phyloP scores from a whole-genome alignment of 2,888 invertebrate species.

The Macrosiphum euphorbiae region DNA sequence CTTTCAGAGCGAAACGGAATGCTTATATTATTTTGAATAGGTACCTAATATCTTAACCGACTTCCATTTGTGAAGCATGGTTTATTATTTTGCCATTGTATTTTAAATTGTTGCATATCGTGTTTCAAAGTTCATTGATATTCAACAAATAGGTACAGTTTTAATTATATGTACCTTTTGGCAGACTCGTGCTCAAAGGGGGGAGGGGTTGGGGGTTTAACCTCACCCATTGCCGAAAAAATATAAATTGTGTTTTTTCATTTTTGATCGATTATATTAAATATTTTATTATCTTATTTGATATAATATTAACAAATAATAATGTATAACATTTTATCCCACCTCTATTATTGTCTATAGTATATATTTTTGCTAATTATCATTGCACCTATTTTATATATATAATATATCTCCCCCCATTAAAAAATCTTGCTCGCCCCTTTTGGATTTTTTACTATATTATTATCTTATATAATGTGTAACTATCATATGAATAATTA shows the following conservation, averaged over 20 bases:
- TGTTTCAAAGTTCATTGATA: background rate
- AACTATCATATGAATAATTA: background rate
- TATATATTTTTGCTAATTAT: no score
- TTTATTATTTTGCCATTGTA: background rate
- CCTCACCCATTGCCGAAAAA: no score
- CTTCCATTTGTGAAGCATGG: background rate
- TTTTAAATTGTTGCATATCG: background rate
- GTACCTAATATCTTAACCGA: background rate
- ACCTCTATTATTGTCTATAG: no score
- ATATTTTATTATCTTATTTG: no score
- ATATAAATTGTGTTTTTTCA: no score
- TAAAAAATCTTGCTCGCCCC: background rate
- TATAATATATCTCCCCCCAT: no score
- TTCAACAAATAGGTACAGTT: background rate
- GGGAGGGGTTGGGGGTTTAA: no score
- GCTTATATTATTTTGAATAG: background rate
- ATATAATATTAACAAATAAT: no score
- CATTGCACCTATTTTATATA: no score
- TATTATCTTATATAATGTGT: background rate
- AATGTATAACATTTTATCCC: no score
- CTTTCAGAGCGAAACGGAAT: constrained; percentile 15
- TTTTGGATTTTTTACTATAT: background rate
- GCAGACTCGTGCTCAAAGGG: no score
- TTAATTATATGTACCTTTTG: background rate
- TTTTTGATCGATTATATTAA: no score